phyloP scores from a whole-genome alignment of 2,888 invertebrate species.

The Molorchus minor region DNA sequence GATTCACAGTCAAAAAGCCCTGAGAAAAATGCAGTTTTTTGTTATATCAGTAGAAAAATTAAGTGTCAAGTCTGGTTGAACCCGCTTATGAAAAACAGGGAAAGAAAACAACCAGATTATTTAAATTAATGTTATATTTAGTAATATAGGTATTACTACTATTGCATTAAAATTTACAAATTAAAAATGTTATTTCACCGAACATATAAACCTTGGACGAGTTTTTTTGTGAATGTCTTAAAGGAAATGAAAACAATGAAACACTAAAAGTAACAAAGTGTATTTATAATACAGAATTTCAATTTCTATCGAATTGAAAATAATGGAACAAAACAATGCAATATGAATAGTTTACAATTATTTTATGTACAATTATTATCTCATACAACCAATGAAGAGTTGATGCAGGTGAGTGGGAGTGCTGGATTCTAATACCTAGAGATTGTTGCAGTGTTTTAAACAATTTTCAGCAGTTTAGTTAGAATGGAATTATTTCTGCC shows the following conservation, averaged over 20 bases:
- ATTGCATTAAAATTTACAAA: conserved; percentile 48
- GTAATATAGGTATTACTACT: conserved; percentile 47
- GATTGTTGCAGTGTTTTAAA: conserved; percentile 30
- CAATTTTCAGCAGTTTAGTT: conserved; percentile 20
- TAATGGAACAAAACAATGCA: conserved; percentile 64
- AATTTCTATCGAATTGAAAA: conserved; percentile 64
- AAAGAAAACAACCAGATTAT: conserved; percentile 11
- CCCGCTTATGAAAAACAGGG: not conserved
- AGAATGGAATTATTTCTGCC: conserved; percentile 19
- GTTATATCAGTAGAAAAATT: too few relatives aligned
- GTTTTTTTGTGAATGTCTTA: conserved; percentile 32
- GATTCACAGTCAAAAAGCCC: too few relatives aligned
- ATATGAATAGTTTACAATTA: conserved; percentile 67
- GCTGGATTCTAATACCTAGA: conserved; percentile 56
- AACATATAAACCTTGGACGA: conserved; percentile 45
- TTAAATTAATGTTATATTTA: conserved; percentile 43
- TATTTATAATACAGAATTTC: conserved; percentile 66
- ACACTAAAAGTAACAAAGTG: conserved; percentile 45
- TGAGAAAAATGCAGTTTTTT: too few relatives aligned
- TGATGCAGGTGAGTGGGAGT: conserved; percentile 60
- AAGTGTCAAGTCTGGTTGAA: too few relatives aligned
- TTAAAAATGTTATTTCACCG: conserved; percentile 33
- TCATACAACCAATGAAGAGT: conserved; percentile 61
- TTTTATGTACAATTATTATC: conserved; percentile 64
- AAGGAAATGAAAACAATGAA: conserved; percentile 34